Conservation (phyloP, 1,140 invertebrate species). For the Euwallacea similis region DNA sequence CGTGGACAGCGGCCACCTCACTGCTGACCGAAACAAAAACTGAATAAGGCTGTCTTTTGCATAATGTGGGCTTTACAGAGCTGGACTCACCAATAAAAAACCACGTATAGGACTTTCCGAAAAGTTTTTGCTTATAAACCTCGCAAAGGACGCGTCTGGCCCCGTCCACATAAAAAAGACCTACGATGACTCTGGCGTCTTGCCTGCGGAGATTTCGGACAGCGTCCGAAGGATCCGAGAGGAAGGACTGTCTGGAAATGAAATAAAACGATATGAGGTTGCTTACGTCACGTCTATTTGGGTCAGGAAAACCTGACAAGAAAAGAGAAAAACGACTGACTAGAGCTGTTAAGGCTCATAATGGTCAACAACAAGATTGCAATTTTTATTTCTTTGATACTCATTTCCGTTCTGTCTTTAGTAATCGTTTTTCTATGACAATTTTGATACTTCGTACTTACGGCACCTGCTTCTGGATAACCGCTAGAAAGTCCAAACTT, state of each 20-base stretch:
- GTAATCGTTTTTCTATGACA: background rate
- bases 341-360: too few relatives aligned
- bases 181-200: constrained; percentile 96
- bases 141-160: constrained; percentile 95
- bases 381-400: background rate
- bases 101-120: constrained; percentile 97
- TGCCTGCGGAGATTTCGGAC: constrained; percentile 90
- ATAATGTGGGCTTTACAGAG: background rate
- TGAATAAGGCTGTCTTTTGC: background rate
- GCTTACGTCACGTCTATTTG: background rate
- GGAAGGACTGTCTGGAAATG: constrained; percentile 81
- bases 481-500: too few relatives aligned
- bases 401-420: background rate
- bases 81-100: constrained; percentile 89
- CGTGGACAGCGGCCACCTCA: too few relatives aligned
- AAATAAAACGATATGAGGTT: constrained; percentile 21
- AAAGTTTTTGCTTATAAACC: constrained; percentile 92
- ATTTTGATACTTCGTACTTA: background rate
- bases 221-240: constrained; percentile 94
- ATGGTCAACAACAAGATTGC: background rate
- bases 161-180: constrained; percentile 96
- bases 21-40: too few relatives aligned
- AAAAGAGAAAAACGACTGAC: too few relatives aligned
- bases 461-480: too few relatives aligned
- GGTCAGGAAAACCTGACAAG: background rate